Conservation (phyloP, 23 tunicate species). For the Halocynthia aurantium region DNA sequence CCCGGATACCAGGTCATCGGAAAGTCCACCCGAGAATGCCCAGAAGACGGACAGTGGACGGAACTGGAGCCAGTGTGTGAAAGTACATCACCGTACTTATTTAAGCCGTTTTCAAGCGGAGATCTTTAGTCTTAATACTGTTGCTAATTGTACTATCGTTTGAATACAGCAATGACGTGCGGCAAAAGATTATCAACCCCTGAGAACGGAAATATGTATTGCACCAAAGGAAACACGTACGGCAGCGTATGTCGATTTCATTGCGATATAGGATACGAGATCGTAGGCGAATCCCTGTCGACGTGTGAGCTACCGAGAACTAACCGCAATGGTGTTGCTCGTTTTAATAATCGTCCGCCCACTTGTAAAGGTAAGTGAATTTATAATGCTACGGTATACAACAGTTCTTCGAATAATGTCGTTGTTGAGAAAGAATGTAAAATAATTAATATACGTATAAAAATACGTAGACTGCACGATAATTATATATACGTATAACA, state of each 20-base stretch:
- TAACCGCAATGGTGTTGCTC: neutral
- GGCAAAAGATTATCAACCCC: slow-evolving; percentile 1
- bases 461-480: no score
- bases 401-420: no score
- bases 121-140: neutral
- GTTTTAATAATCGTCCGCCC: slow-evolving; percentile 8
- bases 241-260: slow-evolving; percentile 49
- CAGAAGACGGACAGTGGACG: slow-evolving; percentile 33
- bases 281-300: slow-evolving; percentile 19
- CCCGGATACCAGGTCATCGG: slow-evolving; percentile 35
- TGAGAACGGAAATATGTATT: slow-evolving; percentile 31
- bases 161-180: slow-evolving; percentile 3
- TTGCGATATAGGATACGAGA: slow-evolving; percentile 29
- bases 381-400: neutral
- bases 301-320: slow-evolving; percentile 6
- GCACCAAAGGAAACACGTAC: slow-evolving; percentile 19
- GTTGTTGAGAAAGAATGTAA: no score
- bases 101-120: neutral
- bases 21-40: slow-evolving; percentile 1
- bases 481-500: no score
- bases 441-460: no score
- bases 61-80: slow-evolving; percentile 22
- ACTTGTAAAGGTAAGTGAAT: slow-evolving; percentile 23
- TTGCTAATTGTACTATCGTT: neutral
- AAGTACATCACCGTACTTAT: slow-evolving; percentile 8